Base-by-base conservation (phyloP, 2,113 vertebrate genomes). In the Sinosuthora webbiana region DNA sequence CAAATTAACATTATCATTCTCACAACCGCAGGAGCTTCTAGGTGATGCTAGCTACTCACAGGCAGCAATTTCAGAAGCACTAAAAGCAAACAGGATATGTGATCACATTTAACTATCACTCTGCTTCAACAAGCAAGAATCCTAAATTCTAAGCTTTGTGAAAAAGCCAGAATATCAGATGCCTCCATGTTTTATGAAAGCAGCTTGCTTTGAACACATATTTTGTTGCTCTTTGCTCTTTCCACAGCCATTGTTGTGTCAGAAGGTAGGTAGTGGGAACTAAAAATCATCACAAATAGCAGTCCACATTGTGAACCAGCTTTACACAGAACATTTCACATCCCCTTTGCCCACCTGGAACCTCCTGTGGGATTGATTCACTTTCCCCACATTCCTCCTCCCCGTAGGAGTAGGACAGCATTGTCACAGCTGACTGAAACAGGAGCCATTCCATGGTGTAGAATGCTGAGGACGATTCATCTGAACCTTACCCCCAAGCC, bases 291-390 rank as follows among this genome's bases (percentile, higher is more conserved):
- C 33, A 27, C 27, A 65, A 93, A 30, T 6, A 35, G 4, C n/a
- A 47, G 10, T 9, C 13, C 5, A 13, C 0, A 0, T 6, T 11
- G 6, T 45, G 53, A 89, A 20, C 4, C 25, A 27, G 24, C 8
- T n/a, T 73, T 71, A 33, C 17, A 31, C 1, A 16, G 17, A 30
- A 7, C 4, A 5, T 30, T 31, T 76, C 33, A 17, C 3, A 4
- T 24, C 22, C 1, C 16, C 17, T 65, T 83, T 80, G 25, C 50
- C 33, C 64, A 27, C 49, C 42, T 47, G 9, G 33, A 82, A 9
- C 3, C 3, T 33, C 44, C 13, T 73, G 17, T 64, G 13, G 24
- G 27, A 41, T 74, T 79, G 27, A 41, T 74, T 79, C 50, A 13
- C 21, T 55, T 75, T 81, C 25, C 59, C 25, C 9, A 1, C 15